phyloP scores from a whole-genome alignment of 2,888 invertebrate genomes.

The Chouioia cunea region DNA sequence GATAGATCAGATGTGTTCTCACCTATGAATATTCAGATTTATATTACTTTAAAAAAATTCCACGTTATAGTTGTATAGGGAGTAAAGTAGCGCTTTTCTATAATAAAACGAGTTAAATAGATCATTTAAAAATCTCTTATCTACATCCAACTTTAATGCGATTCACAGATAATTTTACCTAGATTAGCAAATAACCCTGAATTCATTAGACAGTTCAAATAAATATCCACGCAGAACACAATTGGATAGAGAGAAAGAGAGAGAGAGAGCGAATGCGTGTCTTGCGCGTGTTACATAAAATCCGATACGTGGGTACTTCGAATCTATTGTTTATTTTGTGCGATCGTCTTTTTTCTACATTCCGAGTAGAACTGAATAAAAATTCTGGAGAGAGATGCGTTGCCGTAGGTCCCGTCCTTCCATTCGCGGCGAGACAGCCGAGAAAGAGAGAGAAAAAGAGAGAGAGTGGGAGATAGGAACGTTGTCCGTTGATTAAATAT shows the following conservation, averaged over 20 bases:
- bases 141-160: too few species aligned
- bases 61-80: too few species aligned
- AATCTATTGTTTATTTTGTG: conserved; percentile 29
- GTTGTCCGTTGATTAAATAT: conserved; percentile 37
- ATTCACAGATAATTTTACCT: too few species aligned
- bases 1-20: too few species aligned
- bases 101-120: too few species aligned
- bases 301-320: conserved; percentile 10
- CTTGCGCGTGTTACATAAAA: neutral
- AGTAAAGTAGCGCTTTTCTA: too few species aligned
- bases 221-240: conserved; percentile 5
- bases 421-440: conserved; percentile 5
- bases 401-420: conserved; percentile 8
- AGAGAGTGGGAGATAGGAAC: conserved; percentile 7
- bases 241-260: conserved; percentile 7
- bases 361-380: conserved; percentile 23
- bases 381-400: conserved; percentile 24
- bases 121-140: too few species aligned
- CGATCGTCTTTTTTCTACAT: neutral
- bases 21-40: too few species aligned
- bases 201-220: neutral
- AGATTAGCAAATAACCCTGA: too few species aligned
- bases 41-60: too few species aligned
- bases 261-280: conserved; percentile 19
- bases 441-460: neutral